A percentile compares a stretch with the other conserved stretches of the same genome.
Conservation (phyloP, 2,797 vertebrate genomes). For the Aplochiton taeniatus region DNA sequence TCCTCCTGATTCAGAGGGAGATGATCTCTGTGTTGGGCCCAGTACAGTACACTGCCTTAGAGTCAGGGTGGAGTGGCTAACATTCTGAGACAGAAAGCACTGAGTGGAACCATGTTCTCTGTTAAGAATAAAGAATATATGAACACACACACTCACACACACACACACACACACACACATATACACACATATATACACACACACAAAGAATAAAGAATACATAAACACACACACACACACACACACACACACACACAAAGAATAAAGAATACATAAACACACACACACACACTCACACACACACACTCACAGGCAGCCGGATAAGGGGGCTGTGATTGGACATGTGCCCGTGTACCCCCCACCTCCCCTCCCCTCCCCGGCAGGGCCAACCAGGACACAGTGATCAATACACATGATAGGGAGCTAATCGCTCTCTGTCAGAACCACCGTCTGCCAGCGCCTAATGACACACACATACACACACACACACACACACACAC, state of each 20-base stretch:
- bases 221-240: conserved; percentile 4
- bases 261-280: too few relatives aligned
- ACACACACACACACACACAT: conserved; percentile 40
- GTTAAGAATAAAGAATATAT: too few relatives aligned
- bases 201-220: too few relatives aligned
- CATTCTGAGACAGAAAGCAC: too few relatives aligned
- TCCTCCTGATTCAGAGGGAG: too few relatives aligned
- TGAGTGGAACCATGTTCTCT: too few relatives aligned
- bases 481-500: too few relatives aligned
- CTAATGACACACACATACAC: conserved; percentile 71
- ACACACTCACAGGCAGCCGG: conserved; percentile 13
- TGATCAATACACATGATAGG: conserved; percentile 82
- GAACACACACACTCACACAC: too few relatives aligned
- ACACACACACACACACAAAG: too few relatives aligned
- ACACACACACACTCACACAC: conserved; percentile 3
- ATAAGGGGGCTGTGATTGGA: conserved; percentile 10
- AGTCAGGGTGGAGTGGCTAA: too few relatives aligned
- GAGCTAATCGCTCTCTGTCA: conserved; percentile 81
- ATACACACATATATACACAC: conserved; percentile 34
- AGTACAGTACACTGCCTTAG: too few relatives aligned
- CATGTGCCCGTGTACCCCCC: conserved; percentile 41
- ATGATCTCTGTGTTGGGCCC: too few relatives aligned
- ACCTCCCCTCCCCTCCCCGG: conserved; percentile 45
- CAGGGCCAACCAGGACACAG: conserved; percentile 58
- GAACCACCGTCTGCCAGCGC: conserved; percentile 61